Evolutionary conservation across 1,140 invertebrate genomes (phyloP).

Genomic region (Drosophila simulans): DNA sequence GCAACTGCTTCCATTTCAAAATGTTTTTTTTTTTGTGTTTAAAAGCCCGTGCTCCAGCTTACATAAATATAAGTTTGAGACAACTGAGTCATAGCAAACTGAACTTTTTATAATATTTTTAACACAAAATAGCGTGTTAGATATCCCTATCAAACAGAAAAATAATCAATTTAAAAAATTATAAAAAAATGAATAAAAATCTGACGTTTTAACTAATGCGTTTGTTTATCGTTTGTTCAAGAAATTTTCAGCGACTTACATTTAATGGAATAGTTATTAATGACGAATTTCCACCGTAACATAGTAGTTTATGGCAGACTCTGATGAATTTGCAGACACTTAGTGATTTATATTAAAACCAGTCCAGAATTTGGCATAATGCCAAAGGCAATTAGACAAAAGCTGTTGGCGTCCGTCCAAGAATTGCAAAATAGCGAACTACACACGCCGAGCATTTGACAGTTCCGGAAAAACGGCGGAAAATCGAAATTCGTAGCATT

Average conservation of each 20-base stretch:
- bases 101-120: no score
- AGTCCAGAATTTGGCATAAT: constrained; percentile 49
- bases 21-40: neutral
- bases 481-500: constrained; percentile 17
- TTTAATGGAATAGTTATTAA: constrained; percentile 24
- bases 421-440: constrained; percentile 57
- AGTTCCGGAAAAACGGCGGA: constrained; percentile 25
- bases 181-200: no score
- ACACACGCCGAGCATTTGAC: constrained; percentile 53
- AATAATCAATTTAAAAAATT: no score
- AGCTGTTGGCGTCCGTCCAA: constrained; percentile 32
- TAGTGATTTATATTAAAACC: constrained; percentile 33
- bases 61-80: neutral
- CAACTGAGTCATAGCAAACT: no score
- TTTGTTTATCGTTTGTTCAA: no score
- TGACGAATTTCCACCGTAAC: constrained; percentile 13
- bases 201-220: no score
- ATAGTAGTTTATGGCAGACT: constrained; percentile 11
- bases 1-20: neutral
- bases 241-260: constrained; percentile 8
- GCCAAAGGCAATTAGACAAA: constrained; percentile 71
- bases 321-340: constrained; percentile 10
- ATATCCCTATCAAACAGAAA: no score
- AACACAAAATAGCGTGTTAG: no score
- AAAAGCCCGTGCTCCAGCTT: neutral